Base-by-base conservation (phyloP, 2,888 invertebrate species). In the Drosophila mercatorum region DNA sequence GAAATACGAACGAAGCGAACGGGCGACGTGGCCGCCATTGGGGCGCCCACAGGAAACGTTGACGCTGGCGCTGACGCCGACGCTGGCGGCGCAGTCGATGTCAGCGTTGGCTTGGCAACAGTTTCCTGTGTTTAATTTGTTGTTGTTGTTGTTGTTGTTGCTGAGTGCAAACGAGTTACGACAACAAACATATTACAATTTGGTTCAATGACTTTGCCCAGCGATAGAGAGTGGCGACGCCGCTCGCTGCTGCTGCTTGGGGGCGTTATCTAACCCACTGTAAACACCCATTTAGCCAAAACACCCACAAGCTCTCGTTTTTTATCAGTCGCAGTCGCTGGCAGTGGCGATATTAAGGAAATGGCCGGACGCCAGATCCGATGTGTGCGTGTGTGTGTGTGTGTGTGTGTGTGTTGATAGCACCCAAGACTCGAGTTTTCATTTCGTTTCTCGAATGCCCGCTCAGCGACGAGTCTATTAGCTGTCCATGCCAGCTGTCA, bases 31-130 rank as follows among this genome's bases (percentile, higher is more conserved):
- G 72, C 77, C 83, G 83, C 83, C 83, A 83, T 88, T 83, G 87
- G 84, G 84, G 84, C 91, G 90, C 91, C 90, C 90, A 91, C 91
- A 91, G 91, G 91, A 91, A 90, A 90, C 89, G 79, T 77, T 69
- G 72, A 69, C 82, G 83, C 31, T 31, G 31, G 8, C 81, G 83
- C 66, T 69, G 71, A 68, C 81, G 83, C 31, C 47, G 47, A 31
- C 81, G 83, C 64, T 38, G 65, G 68, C 83, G 58, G 75, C 81
- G 75, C 68, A 49, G 73, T 64, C 74, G 65, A 43, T 41, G 73
- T 69, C 67, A 72, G 72, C 76, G 80, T 75, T 84, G 71, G 80
- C 69, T 85, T 89, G 80, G 82, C 80, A 84, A 87, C 87, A 88
- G 89, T 90, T 90, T 90, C 89, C 89, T 89, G 90, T 80, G 68